Conservation (phyloP, 2,888 invertebrate genomes). For the Yponomeuta plumbellus region DNA sequence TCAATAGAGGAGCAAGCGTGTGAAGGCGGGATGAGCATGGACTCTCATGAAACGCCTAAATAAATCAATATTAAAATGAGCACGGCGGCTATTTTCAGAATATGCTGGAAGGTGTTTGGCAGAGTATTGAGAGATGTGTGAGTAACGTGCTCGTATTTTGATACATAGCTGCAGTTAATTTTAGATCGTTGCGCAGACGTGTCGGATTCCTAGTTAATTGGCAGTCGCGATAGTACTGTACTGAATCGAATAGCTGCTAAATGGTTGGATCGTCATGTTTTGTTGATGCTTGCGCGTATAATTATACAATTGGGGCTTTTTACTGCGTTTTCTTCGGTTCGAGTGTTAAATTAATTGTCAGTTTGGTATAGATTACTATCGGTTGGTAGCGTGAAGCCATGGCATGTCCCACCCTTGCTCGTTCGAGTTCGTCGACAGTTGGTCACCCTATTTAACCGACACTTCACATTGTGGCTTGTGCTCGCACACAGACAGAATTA, state of each 20-base stretch:
- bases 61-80: conserved; percentile 58
- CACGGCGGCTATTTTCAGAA: conserved; percentile 66
- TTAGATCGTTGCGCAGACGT: conserved; percentile 76
- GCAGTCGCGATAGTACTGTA: conserved; percentile 67
- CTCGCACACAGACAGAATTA: conserved; percentile 61
- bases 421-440: conserved; percentile 63
- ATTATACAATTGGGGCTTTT: conserved; percentile 9
- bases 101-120: conserved; percentile 73
- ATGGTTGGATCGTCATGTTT: conserved; percentile 16
- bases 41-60: conserved; percentile 29
- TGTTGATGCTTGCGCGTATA: neutral
- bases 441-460: conserved; percentile 73
- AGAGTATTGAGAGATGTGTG: conserved; percentile 75
- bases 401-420: conserved; percentile 58
- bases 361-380: conserved; percentile 68
- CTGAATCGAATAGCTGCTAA: conserved; percentile 39
- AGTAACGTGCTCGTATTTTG: conserved; percentile 75
- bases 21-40: neutral
- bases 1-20: neutral
- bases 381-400: conserved; percentile 61
- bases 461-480: conserved; percentile 72
- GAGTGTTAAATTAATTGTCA: conserved; percentile 68
- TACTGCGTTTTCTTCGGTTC: conserved; percentile 27
- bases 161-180: conserved; percentile 76
- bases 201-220: conserved; percentile 75